A percentile compares a stretch with the other conserved stretches of the same genome.
phyloP scores from a whole-genome alignment of 2,797 vertebrate genomes.

The Anguilla marmorata region DNA sequence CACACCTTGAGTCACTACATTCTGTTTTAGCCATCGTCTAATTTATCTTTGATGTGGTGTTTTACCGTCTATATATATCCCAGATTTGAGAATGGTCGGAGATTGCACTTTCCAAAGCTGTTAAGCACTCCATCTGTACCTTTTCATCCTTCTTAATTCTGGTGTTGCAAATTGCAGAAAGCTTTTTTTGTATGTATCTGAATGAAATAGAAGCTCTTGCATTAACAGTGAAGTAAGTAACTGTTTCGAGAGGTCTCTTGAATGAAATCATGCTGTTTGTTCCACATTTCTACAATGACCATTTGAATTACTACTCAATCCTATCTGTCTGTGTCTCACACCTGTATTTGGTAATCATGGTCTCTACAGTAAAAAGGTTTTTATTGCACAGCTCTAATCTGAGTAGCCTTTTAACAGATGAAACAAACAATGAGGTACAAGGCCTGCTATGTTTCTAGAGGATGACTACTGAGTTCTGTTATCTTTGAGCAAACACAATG shows the following conservation, averaged over 20 bases:
- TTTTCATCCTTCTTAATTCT: neutral
- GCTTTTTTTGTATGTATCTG: neutral
- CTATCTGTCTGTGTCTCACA: neutral
- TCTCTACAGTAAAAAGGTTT: neutral
- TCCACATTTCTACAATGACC: neutral
- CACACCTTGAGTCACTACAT: neutral
- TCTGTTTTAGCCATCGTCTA: neutral
- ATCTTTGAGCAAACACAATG: neutral
- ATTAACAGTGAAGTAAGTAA: neutral
- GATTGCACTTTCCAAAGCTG: neutral
- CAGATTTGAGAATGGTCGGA: neutral
- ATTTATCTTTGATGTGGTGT: neutral
- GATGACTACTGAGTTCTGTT: neutral
- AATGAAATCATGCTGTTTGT: neutral
- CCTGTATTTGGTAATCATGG: neutral
- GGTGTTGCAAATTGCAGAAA: neutral
- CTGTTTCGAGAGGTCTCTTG: neutral
- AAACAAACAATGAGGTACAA: slow-evolving; percentile 11
- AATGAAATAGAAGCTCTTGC: neutral
- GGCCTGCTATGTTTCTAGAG: neutral
- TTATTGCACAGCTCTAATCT: slow-evolving; percentile 7
- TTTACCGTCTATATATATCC: neutral
- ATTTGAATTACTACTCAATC: too few species aligned
- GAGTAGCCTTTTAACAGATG: neutral
- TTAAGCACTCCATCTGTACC: neutral